phyloP scores from a whole-genome alignment of 2,113 vertebrate species.

The Hassar affinis region DNA sequence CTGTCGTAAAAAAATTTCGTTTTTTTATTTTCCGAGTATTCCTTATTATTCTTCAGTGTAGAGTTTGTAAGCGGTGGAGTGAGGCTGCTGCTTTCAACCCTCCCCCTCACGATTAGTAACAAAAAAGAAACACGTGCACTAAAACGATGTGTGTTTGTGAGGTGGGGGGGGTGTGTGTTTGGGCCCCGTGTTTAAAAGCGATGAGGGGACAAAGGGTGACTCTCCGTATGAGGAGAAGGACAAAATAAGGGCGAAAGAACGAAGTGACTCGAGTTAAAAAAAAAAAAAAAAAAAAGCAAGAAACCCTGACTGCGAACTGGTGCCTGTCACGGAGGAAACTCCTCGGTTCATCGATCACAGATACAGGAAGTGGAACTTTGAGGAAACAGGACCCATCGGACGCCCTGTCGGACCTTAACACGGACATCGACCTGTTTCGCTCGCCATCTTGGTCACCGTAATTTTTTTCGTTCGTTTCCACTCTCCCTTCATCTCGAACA shows the following conservation, averaged over 20 bases:
- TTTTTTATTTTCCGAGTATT: conserved; percentile 32
- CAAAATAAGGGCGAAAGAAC: conserved; percentile 31
- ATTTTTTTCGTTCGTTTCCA: conserved; percentile 22
- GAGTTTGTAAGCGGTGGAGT: conserved; percentile 44
- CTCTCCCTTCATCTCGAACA: conserved; percentile 38
- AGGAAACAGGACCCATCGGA: conserved; percentile 27
- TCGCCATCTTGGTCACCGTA: conserved; percentile 40
- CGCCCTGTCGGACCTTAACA: conserved; percentile 36
- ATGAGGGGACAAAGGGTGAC: conserved; percentile 16
- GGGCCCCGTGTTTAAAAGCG: conserved; percentile 9
- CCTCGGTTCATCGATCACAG: conserved; percentile 26
- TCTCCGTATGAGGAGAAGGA: conserved; percentile 14
- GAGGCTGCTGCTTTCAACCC: conserved; percentile 57
- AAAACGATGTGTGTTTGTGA: conserved; percentile 56
- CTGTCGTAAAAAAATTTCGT: conserved; percentile 33
- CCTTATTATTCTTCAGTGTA: conserved; percentile 46
- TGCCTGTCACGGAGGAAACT: neutral
- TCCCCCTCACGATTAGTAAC: conserved; percentile 15
- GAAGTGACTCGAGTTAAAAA: neutral
- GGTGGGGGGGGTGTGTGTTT: conserved; percentile 10
- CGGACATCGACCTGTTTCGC: conserved; percentile 43
- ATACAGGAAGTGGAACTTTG: conserved; percentile 36
- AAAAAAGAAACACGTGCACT: conserved; percentile 54
- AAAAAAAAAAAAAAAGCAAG: neutral
- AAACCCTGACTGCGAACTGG: neutral